Evolutionary conservation across 2,888 invertebrate species (phyloP).

Genomic region (Ceratothoa steindachneri): DNA sequence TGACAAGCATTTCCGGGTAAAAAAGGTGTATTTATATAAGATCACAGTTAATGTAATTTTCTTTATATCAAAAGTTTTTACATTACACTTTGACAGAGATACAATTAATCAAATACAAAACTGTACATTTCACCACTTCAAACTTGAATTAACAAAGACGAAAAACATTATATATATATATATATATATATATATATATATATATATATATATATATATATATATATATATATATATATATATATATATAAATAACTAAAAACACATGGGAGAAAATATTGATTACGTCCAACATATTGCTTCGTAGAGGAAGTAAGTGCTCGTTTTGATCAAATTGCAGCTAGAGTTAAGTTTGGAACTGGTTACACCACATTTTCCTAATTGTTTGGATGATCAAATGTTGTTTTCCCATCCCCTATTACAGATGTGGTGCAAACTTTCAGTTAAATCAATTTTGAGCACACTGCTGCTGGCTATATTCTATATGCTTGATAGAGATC

Average conservation of each 20-base stretch:
- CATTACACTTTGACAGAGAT: neutral
- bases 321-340: too few relatives aligned
- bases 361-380: too few relatives aligned
- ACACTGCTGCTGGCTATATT: too few relatives aligned
- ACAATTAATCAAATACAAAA: neutral
- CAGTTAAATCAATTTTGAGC: too few relatives aligned
- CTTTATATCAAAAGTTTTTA: neutral
- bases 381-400: too few relatives aligned
- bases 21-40: neutral
- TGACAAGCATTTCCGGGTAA: too few relatives aligned
- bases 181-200: constrained; percentile 12
- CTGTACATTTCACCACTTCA: neutral
- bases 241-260: neutral
- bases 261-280: neutral
- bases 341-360: too few relatives aligned
- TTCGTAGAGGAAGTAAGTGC: too few relatives aligned
- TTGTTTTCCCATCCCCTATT: too few relatives aligned
- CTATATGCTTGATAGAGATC: too few relatives aligned
- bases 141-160: neutral
- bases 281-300: too few relatives aligned
- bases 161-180: neutral
- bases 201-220: neutral
- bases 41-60: neutral
- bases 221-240: neutral
- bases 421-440: too few relatives aligned